Base-by-base conservation (phyloP, 1,140 invertebrate species). In the Drosophila miranda region DNA sequence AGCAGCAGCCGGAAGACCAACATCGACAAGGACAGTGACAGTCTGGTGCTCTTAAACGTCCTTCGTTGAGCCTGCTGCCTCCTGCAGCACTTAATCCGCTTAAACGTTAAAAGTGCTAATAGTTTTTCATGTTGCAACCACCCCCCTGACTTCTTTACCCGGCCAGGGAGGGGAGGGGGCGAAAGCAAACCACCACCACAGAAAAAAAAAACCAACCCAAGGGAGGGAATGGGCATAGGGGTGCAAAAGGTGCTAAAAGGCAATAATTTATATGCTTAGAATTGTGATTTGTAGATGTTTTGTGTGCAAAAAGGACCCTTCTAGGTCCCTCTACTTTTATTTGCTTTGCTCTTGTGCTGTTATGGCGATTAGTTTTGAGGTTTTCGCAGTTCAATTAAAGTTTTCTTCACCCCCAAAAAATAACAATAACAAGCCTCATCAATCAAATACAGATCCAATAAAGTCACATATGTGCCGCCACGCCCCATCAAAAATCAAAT, bases 21-120 rank as follows among this genome's bases (percentile, higher is more conserved):
- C 63, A 63, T 56, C 58, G 59, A 45, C 69, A 48, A 49, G 62
- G 68, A 79, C 53, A 34, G 30, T 70, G 51, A 44, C 80, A 57
- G 44, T 41, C 71, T 38, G 41, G 46, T 55, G 67, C 53, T 61
- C 59, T 76, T 62, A 63, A 77, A 78, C 68, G 63, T 73, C 75
- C 75, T 75, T 46, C 67, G 72, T 75, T 67, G 59, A 69, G 62
- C 62, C 55, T 73, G 75, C 57, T 58, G 13, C 45, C 57, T 57
- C 9, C 45, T 76, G 74, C 64, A 48, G 60, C 43, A 75, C 62
- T 82, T 87, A 87, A 87, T 82, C 82, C 82, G 78, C 82, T 87
- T 87, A 87, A 88, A 82, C 67, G 83, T 72, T 82, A 66, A 87
- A 83, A 82, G 78, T 87, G 82, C 82, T 87, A 87, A 87, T 87